Base-by-base conservation (phyloP, 2,113 vertebrate genomes). In the Suncus etruscus region DNA sequence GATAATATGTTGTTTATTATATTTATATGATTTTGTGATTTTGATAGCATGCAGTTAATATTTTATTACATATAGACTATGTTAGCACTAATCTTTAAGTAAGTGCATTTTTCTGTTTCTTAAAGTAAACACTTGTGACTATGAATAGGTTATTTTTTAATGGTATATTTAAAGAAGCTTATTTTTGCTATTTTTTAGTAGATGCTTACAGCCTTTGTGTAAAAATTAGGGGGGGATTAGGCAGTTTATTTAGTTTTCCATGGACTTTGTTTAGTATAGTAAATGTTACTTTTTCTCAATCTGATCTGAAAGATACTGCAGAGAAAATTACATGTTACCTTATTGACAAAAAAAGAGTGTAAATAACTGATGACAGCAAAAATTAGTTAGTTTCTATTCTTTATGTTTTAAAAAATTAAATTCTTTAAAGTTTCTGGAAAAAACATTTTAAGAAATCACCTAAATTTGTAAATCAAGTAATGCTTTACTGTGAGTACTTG, bases 191-290 rank as follows among this genome's bases (percentile, higher is more conserved):
- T 90, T 91, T 72, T 75, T 91, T 95, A 94, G 61, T 8, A 48
- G 61, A 66, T 92, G 45, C 74, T 80, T 82, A 74, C 68, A 65
- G 87, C 25, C 86, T 94, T 87, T 50, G 92, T 32, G 94, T 92
- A 97, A 95, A 80, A 89, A 96, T 91, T 93, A 96, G 95, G 90
- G 93, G 73, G 77, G 89, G 95, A 82, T 39, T 83, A 96, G 73
- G 63, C 78, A 96, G 95, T 97, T 95, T 95, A 94, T 66, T 95
- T 69, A 32, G 63, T 94, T 96, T 94, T 86, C 94, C 58, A 54
- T 66, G n/a, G 76, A 80, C 16, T 92, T 83, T 84, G 1, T 32
- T 47, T 82, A 69, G 9, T 8, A 63, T 78, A 81, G 45, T 83
- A 96, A 61, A 58, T 92, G 63, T 88, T 75, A 86, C 83, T 93